phyloP scores from a whole-genome alignment of 2,888 invertebrate genomes.

The Cataglyphis rosenhaueri region DNA sequence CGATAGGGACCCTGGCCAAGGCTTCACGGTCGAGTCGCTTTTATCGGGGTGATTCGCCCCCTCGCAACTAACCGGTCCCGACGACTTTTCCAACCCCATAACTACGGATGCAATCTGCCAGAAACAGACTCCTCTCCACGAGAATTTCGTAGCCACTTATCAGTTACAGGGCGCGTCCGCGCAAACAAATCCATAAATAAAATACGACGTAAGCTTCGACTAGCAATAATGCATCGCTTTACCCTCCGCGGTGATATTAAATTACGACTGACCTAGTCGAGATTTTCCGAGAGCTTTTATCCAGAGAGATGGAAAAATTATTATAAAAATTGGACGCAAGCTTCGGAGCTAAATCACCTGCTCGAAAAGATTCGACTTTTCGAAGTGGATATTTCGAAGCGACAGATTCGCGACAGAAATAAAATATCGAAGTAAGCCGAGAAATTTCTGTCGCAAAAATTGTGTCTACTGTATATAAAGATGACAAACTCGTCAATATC shows the following conservation, averaged over 20 bases:
- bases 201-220: constrained; percentile 55
- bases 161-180: constrained; percentile 67
- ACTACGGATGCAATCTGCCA: constrained; percentile 75
- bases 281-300: neutral
- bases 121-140: constrained; percentile 66
- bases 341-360: neutral
- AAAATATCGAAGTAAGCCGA: constrained; percentile 18
- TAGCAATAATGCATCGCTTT: constrained; percentile 47
- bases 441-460: constrained; percentile 12
- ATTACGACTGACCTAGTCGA: constrained; percentile 64
- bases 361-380: neutral
- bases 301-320: neutral
- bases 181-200: constrained; percentile 80
- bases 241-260: constrained; percentile 34
- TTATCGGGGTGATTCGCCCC: constrained; percentile 63
- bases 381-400: neutral
- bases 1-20: constrained; percentile 2
- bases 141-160: constrained; percentile 74
- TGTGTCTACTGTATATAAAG: constrained; percentile 13
- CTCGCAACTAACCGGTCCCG: constrained; percentile 37
- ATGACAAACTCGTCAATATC: constrained; percentile 14
- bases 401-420: constrained; percentile 35
- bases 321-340: neutral
- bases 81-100: constrained; percentile 59
- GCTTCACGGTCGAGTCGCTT: constrained; percentile 33